phyloP scores from a whole-genome alignment of 1,140 invertebrate genomes.

The Trichonephila inaurata region DNA sequence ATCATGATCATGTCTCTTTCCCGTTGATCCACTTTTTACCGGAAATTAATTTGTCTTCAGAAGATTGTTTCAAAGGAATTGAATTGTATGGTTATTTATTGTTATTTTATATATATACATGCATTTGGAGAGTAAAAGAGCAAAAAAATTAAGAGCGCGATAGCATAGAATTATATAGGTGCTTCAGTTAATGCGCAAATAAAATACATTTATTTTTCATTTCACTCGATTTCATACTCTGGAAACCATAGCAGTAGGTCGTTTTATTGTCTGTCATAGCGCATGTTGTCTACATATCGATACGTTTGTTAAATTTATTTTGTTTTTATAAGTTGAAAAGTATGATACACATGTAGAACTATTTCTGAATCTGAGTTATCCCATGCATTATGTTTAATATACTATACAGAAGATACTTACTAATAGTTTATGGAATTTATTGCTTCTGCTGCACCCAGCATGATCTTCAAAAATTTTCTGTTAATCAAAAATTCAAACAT shows the following conservation, averaged over 20 bases:
- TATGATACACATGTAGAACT: no score
- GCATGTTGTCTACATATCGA: no score
- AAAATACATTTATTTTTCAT: background rate
- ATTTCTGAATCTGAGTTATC: no score
- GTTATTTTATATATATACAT: background rate
- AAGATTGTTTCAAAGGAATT: background rate
- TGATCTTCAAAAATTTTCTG: no score
- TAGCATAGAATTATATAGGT: background rate
- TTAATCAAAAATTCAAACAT: no score
- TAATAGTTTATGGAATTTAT: no score
- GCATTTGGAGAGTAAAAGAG: background rate
- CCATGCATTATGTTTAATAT: no score
- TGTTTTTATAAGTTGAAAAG: no score
- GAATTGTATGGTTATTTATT: background rate
- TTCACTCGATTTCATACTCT: background rate
- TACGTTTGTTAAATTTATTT: no score
- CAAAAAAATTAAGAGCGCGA: background rate
- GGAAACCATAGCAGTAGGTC: background rate
- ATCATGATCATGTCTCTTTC: background rate
- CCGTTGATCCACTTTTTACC: conserved; percentile 4
- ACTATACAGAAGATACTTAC: no score
- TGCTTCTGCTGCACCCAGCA: no score
- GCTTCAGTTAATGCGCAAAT: background rate
- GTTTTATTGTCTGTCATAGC: background rate
- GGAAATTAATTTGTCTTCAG: background rate